Evolutionary conservation across 2,113 vertebrate species (phyloP).

Genomic region (Globicephala melas): DNA sequence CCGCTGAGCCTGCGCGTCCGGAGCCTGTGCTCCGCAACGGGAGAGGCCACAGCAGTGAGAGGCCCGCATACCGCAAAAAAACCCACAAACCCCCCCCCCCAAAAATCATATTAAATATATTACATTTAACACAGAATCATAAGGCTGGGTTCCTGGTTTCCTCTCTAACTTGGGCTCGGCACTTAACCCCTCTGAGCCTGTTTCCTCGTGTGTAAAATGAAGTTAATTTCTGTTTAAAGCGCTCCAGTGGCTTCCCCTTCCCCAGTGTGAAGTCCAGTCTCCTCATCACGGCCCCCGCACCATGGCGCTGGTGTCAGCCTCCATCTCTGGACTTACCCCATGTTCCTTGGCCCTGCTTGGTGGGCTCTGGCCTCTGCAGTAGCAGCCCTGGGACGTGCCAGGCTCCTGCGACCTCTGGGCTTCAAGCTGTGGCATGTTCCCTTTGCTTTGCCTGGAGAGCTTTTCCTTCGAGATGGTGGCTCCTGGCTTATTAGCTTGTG

Average conservation of each 20-base stretch:
- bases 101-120: not conserved
- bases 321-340: not conserved
- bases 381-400: not conserved
- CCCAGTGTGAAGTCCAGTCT: not conserved
- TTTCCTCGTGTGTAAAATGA: not conserved
- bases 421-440: accelerated
- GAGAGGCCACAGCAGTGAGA: too few relatives aligned
- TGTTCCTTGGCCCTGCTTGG: accelerated
- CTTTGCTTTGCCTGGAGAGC: not conserved
- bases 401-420: not conserved
- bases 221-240: not conserved
- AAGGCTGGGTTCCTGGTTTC: not conserved
- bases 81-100: too few relatives aligned
- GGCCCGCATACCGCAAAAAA: too few relatives aligned
- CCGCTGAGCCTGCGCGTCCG: too few relatives aligned
- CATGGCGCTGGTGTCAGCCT: accelerated
- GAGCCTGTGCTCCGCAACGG: too few relatives aligned
- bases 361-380: not conserved
- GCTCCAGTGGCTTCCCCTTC: accelerated
- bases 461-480: not conserved
- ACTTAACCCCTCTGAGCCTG: not conserved
- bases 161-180: not conserved
- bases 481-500: not conserved
- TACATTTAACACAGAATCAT: not conserved
- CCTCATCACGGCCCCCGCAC: not conserved